Evolutionary conservation across 2,888 invertebrate genomes (phyloP), one percentile per base, ranked within the genome.

Genomic region (Aphidius colemani): DNA sequence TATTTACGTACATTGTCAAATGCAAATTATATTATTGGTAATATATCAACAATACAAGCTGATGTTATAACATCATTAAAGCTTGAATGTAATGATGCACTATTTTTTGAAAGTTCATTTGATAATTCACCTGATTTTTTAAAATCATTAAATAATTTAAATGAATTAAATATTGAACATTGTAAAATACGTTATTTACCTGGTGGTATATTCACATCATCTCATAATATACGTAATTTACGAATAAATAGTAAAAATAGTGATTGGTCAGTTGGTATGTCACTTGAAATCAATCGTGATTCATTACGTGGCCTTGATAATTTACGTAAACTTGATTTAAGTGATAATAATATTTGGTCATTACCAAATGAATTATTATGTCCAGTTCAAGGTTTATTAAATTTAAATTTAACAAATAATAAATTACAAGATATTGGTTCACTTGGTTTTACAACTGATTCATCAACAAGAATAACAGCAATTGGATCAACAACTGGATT

Each of bases 101-200:
- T 90, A 70, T 90, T 90, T 83, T 90, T 89, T 77, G 91, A 91
- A 81, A 90, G 90, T 76, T 88, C 88, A 59, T 81, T 90, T 66
- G 86, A 87, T 66, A 84, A 87, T 66, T 84, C 84, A 45, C 84
- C 61, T 30, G 74, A 86, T 72, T 87, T 90, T 69, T 80, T 90
- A 55, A 85, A 87, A 46, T 84, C 86, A 53, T 85, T 92, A 73
- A 87, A 88, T 59, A 86, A 88, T 66, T 84, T 93, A 49, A 87
- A 86, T 74, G 89, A 90, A 73, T 83, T 93, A 62, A 85, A 86
- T 69, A 87, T 93, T 78, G 91, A 92, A 74, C 89, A 88, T 69
- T 93, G 93, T 82, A 92, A 92, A 83, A 88, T 93, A 70, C 86
- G 90, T 70, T 88, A 89, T 75, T 85, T 93, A 64, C 90, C 91